Evolutionary conservation across 2,113 vertebrate species (phyloP), one percentile per base, ranked within the genome.

Genomic region (Dicentrarchus labrax): DNA sequence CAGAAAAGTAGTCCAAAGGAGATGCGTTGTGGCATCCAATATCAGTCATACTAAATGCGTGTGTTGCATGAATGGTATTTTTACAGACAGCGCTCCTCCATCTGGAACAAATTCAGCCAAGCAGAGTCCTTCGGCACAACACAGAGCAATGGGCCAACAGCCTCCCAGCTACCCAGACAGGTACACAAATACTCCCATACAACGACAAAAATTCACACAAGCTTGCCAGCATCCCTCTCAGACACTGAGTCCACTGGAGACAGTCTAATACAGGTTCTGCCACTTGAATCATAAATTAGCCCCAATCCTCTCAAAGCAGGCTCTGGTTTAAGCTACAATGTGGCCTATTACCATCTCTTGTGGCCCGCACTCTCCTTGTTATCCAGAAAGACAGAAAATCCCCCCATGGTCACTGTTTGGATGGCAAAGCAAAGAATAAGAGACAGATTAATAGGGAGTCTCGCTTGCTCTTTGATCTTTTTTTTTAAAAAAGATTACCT

Each of bases 91-190:
- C 2, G 96, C 97, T 48, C 98, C 98, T 76, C 96, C 97, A 0
- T 99, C 98, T 4, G 98, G 96, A 91, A 96, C 96, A 24, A 99
- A 98, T 89, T 99, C 98, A 0, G 98, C 97, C 88, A 95, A 95
- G 91, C 98, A 99, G 86, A 99, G 98, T 78, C 98, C 98, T 0
- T 97, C 96, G 1, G 90, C 94, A 0, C 98, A 97, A 80, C 98
- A 99, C 93, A 95, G 96, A 91, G 93, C 95, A 0, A 50, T 96
- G 92, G 97, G 95, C 67, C 92, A 96, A 9, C 92, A 96, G 21
- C 95, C 93, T 22, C 73, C 91, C 89, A 95, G 67, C 93, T 91
- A 95, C 3, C 93, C 96, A 51, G 94, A 93, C 84, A 91, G 91
- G 91, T 88, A 94, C 86, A 66, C 41, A 1, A 43, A 19, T 24